A percentile compares a stretch with the other conserved stretches of the same genome.
These are phyloP conservation scores for Thyatira batis DNA, from an alignment of 2,888 invertebrate genomes.

Conservation along the genomic window DNA sequence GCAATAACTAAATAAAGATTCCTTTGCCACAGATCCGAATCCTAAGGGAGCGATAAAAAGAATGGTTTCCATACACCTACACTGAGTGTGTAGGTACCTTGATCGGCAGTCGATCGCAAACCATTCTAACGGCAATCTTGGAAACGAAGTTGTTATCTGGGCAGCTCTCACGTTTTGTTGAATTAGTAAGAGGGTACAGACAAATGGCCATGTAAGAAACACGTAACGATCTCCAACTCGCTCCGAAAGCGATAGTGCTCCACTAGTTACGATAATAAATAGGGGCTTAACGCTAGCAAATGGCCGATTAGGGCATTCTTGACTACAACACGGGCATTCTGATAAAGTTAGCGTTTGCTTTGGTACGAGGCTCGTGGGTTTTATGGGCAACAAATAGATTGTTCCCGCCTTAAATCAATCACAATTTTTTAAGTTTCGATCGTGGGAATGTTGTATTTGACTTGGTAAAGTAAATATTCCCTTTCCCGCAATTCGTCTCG, in stretches of 20 bases:
- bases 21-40: background rate
- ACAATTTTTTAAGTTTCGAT: slow-evolving; percentile 21
- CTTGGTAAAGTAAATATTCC: background rate
- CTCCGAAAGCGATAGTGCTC: slow-evolving; percentile 70
- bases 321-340: slow-evolving; percentile 71
- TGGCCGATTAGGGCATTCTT: slow-evolving; percentile 75
- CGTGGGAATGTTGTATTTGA: no score
- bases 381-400: slow-evolving; percentile 60
- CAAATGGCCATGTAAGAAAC: slow-evolving; percentile 65
- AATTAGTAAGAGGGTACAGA: slow-evolving; percentile 74
- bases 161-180: slow-evolving; percentile 64
- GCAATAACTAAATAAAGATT: background rate
- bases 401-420: slow-evolving; percentile 57
- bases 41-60: background rate
- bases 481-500: no score
- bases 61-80: background rate
- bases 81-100: slow-evolving; percentile 1
- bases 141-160: slow-evolving; percentile 62
- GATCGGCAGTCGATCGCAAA: slow-evolving; percentile 31
- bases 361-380: slow-evolving; percentile 65
- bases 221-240: slow-evolving; percentile 60
- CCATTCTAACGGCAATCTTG: slow-evolving; percentile 55
- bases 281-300: slow-evolving; percentile 69
- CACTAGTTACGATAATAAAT: slow-evolving; percentile 76
- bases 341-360: slow-evolving; percentile 74